These are phyloP conservation scores for Melanotaenia maccullochi DNA, from an alignment of 2,797 vertebrate genomes.

Conservation along the genomic window DNA sequence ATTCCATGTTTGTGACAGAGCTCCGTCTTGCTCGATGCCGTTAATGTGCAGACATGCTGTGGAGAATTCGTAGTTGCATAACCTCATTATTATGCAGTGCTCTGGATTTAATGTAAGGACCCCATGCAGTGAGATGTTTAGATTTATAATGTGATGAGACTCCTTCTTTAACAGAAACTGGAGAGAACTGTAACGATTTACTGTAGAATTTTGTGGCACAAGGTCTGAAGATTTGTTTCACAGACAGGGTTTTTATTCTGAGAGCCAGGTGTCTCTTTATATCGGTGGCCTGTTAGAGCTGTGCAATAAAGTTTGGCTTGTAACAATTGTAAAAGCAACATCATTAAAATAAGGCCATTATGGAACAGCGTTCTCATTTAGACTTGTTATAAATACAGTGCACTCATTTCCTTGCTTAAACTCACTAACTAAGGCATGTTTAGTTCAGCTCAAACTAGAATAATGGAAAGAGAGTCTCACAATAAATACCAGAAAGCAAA, in stretches of 20 bases:
- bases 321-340: not conserved
- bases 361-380: not conserved
- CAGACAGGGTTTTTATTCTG: not conserved
- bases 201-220: too few relatives aligned
- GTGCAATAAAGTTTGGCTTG: not conserved
- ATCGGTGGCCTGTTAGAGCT: not conserved
- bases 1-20: not conserved
- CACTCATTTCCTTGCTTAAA: not conserved
- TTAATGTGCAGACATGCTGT: conserved; percentile 8
- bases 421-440: not conserved
- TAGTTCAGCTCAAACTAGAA: not conserved
- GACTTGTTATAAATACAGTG: not conserved
- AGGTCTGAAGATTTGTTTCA: conserved; percentile 4
- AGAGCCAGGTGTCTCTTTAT: not conserved
- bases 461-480: too few relatives aligned
- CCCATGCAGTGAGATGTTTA: not conserved
- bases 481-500: too few relatives aligned
- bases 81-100: not conserved
- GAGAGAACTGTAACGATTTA: too few relatives aligned
- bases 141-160: not conserved
- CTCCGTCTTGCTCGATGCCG: conserved; percentile 1
- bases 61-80: conserved; percentile 10
- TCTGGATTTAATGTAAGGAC: not conserved
- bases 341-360: too few relatives aligned
- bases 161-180: not conserved